Evolutionary conservation across 2,888 invertebrate species (phyloP).

Genomic region (Orchestes rusci): DNA sequence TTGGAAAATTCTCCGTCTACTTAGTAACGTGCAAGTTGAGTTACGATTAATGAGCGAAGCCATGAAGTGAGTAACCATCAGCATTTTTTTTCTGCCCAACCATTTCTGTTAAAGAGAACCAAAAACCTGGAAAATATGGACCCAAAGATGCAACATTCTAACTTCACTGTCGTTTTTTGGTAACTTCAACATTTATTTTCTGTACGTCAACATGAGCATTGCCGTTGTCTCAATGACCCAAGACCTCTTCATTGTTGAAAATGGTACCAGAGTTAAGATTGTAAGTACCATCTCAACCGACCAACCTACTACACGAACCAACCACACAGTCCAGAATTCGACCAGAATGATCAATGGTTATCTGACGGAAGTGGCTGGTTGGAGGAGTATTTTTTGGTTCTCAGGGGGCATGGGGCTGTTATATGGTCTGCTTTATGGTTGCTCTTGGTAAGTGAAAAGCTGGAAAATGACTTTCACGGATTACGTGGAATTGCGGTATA

Average conservation of each 20-base stretch:
- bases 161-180: conserved; percentile 70
- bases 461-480: conserved; percentile 66
- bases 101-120: too few relatives aligned
- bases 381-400: conserved; percentile 76
- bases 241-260: conserved; percentile 51
- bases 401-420: conserved; percentile 50
- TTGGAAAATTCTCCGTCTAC: too few relatives aligned
- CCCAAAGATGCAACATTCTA: conserved; percentile 53
- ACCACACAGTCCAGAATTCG: conserved; percentile 48
- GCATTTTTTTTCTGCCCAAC: too few relatives aligned
- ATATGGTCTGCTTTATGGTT: conserved; percentile 69
- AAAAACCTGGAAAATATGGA: background rate
- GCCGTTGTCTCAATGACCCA: conserved; percentile 89
- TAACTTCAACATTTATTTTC: conserved; percentile 69
- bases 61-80: too few relatives aligned
- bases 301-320: too few relatives aligned
- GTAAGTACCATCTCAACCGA: too few relatives aligned
- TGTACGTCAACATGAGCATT: conserved; percentile 80
- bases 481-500: conserved; percentile 70
- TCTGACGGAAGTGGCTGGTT: conserved; percentile 63
- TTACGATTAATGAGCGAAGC: too few relatives aligned
- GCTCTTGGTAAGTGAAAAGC: conserved; percentile 62
- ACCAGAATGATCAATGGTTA: conserved; percentile 75
- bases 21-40: too few relatives aligned
- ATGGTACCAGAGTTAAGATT: too few relatives aligned